Percentiles rank a stretch among this genome's conserved stretches.
These are phyloP conservation scores for Hydroisotoma schaefferi DNA, from an alignment of 2,888 invertebrate species.

Conservation along the genomic window DNA sequence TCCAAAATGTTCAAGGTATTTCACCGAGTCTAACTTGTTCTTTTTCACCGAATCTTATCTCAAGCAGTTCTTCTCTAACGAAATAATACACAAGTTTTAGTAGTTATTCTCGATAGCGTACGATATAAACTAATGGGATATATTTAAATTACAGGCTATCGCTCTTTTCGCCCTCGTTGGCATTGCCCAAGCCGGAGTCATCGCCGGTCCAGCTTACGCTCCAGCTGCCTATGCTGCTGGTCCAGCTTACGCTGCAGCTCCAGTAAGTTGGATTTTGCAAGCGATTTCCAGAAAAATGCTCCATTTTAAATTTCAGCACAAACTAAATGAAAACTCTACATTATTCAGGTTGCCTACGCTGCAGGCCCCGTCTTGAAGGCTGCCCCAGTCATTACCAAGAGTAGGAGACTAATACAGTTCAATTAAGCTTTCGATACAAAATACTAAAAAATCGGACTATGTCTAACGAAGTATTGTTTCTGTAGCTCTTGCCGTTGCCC, in stretches of 20 bases:
- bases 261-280: constrained; percentile 7
- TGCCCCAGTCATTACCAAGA: constrained; percentile 13
- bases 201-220: constrained; percentile 9
- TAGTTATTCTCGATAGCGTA: too few species aligned
- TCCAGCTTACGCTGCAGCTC: constrained; percentile 1
- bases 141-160: constrained; percentile 10
- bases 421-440: too few species aligned
- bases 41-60: too few species aligned
- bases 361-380: constrained; percentile 11
- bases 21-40: too few species aligned
- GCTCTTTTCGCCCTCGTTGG: constrained; percentile 12
- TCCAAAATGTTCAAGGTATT: constrained; percentile 2
- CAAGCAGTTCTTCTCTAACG: too few species aligned
- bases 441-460: too few species aligned
- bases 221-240: constrained; percentile 6
- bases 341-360: constrained; percentile 9
- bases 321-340: background rate
- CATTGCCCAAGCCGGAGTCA: constrained; percentile 7
- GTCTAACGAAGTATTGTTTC: too few species aligned
- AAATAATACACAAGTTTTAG: too few species aligned
- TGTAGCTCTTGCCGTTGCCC: constrained; percentile 13
- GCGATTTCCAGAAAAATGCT: too few species aligned
- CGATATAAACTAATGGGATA: background rate
- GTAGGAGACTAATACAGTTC: background rate
- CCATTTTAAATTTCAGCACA: too few species aligned